A percentile compares a stretch with the other conserved stretches of the same genome.
Conservation (phyloP, 2,888 invertebrate genomes). For the Anagyrus pseudococci region DNA sequence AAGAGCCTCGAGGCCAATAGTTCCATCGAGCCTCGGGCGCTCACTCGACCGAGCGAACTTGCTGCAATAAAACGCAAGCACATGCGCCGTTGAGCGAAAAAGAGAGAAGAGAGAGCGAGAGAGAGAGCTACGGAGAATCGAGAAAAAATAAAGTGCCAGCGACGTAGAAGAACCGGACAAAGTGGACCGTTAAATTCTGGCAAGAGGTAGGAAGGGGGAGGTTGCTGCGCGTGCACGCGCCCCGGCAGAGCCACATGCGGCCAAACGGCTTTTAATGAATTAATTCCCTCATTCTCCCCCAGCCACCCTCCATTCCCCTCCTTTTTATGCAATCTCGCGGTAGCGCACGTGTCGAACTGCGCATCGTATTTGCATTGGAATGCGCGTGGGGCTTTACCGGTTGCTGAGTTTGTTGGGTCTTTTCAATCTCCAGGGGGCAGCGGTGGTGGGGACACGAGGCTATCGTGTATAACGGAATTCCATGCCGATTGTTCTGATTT, state of each 20-base stretch:
- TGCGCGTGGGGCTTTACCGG: too few relatives aligned
- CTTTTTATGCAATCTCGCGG: too few relatives aligned
- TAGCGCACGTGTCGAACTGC: too few relatives aligned
- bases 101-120: too few relatives aligned
- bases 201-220: too few relatives aligned
- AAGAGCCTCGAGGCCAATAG: background rate
- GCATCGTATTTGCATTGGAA: background rate
- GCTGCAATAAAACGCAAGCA: background rate
- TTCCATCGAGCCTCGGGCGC: background rate
- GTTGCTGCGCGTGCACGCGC: background rate
- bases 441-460: too few relatives aligned
- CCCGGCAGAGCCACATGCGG: background rate
- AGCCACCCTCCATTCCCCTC: background rate
- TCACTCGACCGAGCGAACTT: background rate
- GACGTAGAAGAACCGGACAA: background rate
- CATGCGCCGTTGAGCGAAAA: too few relatives aligned
- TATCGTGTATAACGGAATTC: too few relatives aligned
- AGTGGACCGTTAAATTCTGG: background rate
- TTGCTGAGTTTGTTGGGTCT: too few relatives aligned
- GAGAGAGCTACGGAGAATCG: background rate
- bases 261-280: slow-evolving; percentile 1
- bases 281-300: background rate
- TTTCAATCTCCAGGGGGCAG: too few relatives aligned
- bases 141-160: background rate
- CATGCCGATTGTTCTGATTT: too few relatives aligned